Evolutionary conservation across 2,113 vertebrate genomes (phyloP).

Genomic region (Clarias macrocephalus): DNA sequence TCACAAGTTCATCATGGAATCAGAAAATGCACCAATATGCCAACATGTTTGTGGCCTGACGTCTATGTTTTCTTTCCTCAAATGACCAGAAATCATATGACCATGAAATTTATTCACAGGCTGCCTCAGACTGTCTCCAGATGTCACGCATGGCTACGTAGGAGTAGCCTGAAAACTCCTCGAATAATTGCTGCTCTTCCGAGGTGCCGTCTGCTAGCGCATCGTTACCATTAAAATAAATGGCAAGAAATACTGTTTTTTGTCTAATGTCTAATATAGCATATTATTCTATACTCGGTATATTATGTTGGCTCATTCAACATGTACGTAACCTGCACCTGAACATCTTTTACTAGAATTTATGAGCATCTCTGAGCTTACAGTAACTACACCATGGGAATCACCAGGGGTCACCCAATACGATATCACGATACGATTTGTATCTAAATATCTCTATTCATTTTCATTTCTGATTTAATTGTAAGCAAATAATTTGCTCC

Average conservation of each 20-base stretch:
- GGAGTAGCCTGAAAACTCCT: background rate
- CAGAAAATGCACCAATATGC: background rate
- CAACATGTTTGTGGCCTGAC: background rate
- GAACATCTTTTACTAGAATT: background rate
- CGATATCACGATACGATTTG: too few relatives aligned
- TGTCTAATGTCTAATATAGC: background rate
- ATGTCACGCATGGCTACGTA: background rate
- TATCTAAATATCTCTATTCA: too few relatives aligned
- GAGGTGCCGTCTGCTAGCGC: background rate
- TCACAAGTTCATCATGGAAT: background rate
- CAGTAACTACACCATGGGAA: background rate
- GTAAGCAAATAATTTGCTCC: too few relatives aligned
- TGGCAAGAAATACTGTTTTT: background rate
- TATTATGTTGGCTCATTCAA: slow-evolving; percentile 4
- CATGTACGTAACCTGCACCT: background rate
- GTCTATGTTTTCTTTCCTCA: background rate
- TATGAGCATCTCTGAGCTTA: background rate
- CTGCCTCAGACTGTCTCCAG: background rate
- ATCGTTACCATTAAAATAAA: background rate
- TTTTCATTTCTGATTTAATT: too few relatives aligned
- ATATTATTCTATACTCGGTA: background rate
- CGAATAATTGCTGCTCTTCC: slow-evolving; percentile 3
- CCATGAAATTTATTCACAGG: slow-evolving; percentile 13
- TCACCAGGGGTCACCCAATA: too few relatives aligned
- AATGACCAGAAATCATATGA: slow-evolving; percentile 9